These are phyloP conservation scores for Callyntrura sp. DNA, from an alignment of 2,888 invertebrate genomes.

Conservation along the genomic window DNA sequence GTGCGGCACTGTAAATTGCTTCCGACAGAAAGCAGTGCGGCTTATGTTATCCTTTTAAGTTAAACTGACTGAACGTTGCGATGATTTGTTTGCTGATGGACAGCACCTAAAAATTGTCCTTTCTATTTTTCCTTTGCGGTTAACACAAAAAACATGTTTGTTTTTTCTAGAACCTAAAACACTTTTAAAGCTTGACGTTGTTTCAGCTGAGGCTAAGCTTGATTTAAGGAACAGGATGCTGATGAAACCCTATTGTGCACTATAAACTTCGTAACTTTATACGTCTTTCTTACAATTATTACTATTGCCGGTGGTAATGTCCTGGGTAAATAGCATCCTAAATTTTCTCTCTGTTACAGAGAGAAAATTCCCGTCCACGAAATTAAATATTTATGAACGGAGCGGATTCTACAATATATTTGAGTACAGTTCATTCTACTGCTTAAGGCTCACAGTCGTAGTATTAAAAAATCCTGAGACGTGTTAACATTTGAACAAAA, in stretches of 20 bases:
- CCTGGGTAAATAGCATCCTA: slow-evolving; percentile 25
- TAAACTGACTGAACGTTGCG: slow-evolving; percentile 8
- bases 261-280: slow-evolving; percentile 17
- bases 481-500: slow-evolving; percentile 82
- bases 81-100: slow-evolving; percentile 57
- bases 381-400: background rate
- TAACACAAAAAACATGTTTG: slow-evolving; percentile 29
- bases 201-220: background rate
- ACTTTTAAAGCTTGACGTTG: slow-evolving; percentile 5
- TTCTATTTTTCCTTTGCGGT: slow-evolving; percentile 45
- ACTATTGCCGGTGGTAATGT: slow-evolving; percentile 45
- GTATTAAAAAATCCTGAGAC: slow-evolving; percentile 66
- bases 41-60: slow-evolving; percentile 3
- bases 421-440: background rate
- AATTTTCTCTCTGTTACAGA: background rate
- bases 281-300: slow-evolving; percentile 28
- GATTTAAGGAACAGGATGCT: background rate
- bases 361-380: background rate
- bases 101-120: slow-evolving; percentile 49
- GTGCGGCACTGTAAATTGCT: slow-evolving; percentile 44
- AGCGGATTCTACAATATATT: background rate
- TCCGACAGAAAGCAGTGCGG: slow-evolving; percentile 46
- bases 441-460: background rate
- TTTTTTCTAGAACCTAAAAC: slow-evolving; percentile 48
- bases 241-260: background rate